Base-by-base conservation (phyloP, 2,797 vertebrate species). In the Takifugu rubripes region DNA sequence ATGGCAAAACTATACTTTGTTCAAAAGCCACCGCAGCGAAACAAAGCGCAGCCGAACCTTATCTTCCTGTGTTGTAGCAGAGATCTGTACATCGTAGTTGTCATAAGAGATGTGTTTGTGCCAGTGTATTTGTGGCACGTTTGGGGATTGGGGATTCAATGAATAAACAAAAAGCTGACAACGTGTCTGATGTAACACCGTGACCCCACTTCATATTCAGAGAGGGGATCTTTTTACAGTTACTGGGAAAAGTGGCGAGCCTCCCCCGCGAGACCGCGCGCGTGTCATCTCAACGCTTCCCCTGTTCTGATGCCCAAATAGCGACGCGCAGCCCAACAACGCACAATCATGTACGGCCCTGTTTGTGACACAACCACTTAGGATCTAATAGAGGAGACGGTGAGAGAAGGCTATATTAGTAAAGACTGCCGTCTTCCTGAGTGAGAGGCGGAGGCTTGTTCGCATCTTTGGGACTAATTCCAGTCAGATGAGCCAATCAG, bases 91-190 rank as follows among this genome's bases (percentile, higher is more conserved):
- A 31, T 81, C 72, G 78, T 62, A 78, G 81, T 89, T 90, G 88
- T 87, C 87, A 88, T 86, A 64, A 88, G 69, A 87, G 76, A 83
- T 77, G 83, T 80, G 83, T 84, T 83, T 84, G 79, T 81, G 74
- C 54, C 75, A 81, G 78, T 77, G 72, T 84, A 82, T 85, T 84
- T 82, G 87, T 80, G 80, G 79, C 82, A 82, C 87, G 66, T 83
- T 48, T 68, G 81, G 80, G 86, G 78, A 83, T 77, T 80, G 80
- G 87, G 86, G 79, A 90, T 87, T 89, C 81, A 89, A 88, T 88
- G 89, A 90, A 87, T 89, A 91, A 86, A 90, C 87, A 90, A 89
- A 88, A 84, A 85, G 67, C 84, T 88, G 88, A 90, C 88, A 91
- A 88, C 82, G 80, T 83, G 87, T 88, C 88, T 89, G 86, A 90